These are phyloP conservation scores for Ophiodon elongatus DNA, from an alignment of 2,113 vertebrate species.

Conservation along the genomic window DNA sequence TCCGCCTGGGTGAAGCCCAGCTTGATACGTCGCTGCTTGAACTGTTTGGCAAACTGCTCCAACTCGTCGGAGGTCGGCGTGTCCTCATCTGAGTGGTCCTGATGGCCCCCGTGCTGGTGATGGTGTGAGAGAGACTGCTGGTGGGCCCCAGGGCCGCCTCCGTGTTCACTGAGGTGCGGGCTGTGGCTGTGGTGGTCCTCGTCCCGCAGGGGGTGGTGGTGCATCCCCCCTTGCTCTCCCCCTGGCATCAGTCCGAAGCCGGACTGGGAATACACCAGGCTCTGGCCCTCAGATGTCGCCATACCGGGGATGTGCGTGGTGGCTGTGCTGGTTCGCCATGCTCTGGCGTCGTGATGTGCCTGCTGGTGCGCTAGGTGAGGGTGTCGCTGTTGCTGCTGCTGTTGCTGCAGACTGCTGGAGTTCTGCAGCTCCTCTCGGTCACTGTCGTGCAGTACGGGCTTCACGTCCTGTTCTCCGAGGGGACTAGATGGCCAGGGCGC, in stretches of 20 bases:
- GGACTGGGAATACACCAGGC: constrained; percentile 91
- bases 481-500: constrained; percentile 91
- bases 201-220: constrained; percentile 92
- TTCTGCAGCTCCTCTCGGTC: constrained; percentile 89
- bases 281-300: constrained; percentile 91
- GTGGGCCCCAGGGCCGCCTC: constrained; percentile 80
- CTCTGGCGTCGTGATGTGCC: constrained; percentile 90
- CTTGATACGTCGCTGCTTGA: constrained; percentile 98
- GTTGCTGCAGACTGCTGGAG: constrained; percentile 89
- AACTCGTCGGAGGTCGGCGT: constrained; percentile 98
- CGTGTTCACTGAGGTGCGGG: constrained; percentile 90
- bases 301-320: constrained; percentile 91
- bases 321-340: constrained; percentile 89
- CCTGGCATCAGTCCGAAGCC: constrained; percentile 90
- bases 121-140: constrained; percentile 83
- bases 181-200: constrained; percentile 89
- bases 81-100: constrained; percentile 97
- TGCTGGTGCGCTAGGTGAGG: constrained; percentile 90
- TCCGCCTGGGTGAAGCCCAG: constrained; percentile 98
- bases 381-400: constrained; percentile 87
- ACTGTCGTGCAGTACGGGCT: constrained; percentile 89
- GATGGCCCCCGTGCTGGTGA: constrained; percentile 88
- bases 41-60: constrained; percentile 99
- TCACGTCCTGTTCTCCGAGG: constrained; percentile 94
- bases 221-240: constrained; percentile 89